Conservation (phyloP, 2,888 invertebrate genomes). For the Eremobia ochroleuca region DNA sequence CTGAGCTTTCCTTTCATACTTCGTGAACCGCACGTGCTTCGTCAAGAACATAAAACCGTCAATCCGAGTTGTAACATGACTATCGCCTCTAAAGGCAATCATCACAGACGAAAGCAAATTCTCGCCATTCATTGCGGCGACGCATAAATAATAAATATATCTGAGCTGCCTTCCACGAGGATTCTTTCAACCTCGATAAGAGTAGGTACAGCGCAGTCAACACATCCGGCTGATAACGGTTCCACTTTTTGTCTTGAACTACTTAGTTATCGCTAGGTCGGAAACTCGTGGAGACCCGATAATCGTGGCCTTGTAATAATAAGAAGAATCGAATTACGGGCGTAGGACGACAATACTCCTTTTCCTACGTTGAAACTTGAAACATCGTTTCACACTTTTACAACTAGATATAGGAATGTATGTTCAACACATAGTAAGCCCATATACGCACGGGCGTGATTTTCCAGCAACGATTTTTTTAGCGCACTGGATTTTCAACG, state of each 20-base stretch:
- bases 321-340: neutral
- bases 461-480: no score
- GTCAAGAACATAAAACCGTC: neutral
- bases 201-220: neutral
- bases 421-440: no score
- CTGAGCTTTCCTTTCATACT: neutral
- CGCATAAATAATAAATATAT: neutral
- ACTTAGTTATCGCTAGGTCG: neutral
- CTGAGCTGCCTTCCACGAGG: slow-evolving; percentile 1
- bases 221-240: slow-evolving; percentile 27
- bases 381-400: neutral
- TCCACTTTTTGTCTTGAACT: neutral
- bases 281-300: slow-evolving; percentile 25
- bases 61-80: no score
- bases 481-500: no score
- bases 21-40: neutral
- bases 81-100: neutral
- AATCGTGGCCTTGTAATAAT: slow-evolving; percentile 24
- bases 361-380: neutral
- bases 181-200: neutral
- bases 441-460: no score
- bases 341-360: neutral
- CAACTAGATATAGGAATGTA: neutral
- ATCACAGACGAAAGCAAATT: neutral
- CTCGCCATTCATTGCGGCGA: neutral